Evolutionary conservation across 1,140 invertebrate genomes (phyloP).

Genomic region (Lordiphosa collinella): DNA sequence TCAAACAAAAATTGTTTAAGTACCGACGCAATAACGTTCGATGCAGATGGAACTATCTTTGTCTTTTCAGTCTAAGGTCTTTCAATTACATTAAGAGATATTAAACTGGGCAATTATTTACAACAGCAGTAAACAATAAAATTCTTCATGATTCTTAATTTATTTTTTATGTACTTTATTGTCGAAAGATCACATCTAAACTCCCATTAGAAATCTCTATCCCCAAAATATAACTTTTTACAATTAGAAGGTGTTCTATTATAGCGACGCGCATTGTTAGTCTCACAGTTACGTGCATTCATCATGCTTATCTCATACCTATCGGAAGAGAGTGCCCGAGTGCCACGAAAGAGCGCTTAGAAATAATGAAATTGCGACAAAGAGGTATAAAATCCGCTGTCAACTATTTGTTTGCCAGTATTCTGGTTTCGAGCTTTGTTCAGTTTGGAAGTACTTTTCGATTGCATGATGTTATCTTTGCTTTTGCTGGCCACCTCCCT

Average conservation of each 20-base stretch:
- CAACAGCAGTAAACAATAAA: too few relatives aligned
- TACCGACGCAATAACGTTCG: too few relatives aligned
- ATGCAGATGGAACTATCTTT: too few relatives aligned
- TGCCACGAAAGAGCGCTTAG: conserved; percentile 5
- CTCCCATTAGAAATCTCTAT: too few relatives aligned
- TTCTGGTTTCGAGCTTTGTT: conserved; percentile 15
- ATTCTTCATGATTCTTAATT: too few relatives aligned
- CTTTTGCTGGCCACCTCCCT: conserved; percentile 26
- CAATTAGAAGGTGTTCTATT: not conserved
- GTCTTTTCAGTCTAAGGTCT: too few relatives aligned
- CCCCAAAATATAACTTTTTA: too few relatives aligned
- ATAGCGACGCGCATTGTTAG: not conserved
- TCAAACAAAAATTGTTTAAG: too few relatives aligned
- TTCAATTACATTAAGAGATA: too few relatives aligned
- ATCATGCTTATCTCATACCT: not conserved
- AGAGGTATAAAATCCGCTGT: conserved; percentile 16
- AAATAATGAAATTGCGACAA: conserved; percentile 27
- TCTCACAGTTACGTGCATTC: not conserved
- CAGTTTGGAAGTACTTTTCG: not conserved
- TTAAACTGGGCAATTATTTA: too few relatives aligned
- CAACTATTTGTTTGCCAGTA: not conserved
- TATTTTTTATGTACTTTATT: too few relatives aligned
- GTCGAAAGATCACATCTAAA: too few relatives aligned
- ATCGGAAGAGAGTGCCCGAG: not conserved
- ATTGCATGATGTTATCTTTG: conserved; percentile 34